Evolutionary conservation across 2,113 vertebrate species (phyloP), one percentile per base, ranked within the genome.

Genomic region (Setophaga coronata): DNA sequence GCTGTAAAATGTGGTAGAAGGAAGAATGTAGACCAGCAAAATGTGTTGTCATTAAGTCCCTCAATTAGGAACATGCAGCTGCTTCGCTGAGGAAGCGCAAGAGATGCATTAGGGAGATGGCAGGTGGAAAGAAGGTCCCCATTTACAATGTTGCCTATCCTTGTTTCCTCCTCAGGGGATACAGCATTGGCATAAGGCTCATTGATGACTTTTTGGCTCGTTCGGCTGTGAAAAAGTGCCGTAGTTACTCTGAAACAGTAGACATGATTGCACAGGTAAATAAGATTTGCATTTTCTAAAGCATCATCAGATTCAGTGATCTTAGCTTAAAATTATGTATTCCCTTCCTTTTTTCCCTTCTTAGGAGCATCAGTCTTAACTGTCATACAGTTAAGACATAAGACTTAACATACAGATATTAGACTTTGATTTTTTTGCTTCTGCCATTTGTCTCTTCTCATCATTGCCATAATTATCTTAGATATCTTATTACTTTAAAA

Each of bases 191-290:
- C 9, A 38, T 98, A 45, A 92, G 98, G 38, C 97, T 98, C 58
- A 89, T 98, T 25, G 98, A 98, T 94, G 98, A 98, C 65, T 98
- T 98, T 95, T 93, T 98, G 95, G 98, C 98, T 91, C 98, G 79
- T 65, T 98, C 98, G 47, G 96, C 96, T 72, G 97, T 98, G 85
- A 97, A 92, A 80, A 98, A 97, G 89, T 98, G 98, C 83, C 98
- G 97, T 40, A 98, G 97, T 94, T 98, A 98, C 60, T 98, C 97
- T 79, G 98, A 98, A 97, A 98, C 98, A 2, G 58, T 82, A 76
- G 97, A 98, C 23, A 74, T 98, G 82, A 98, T 98, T 95, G 98
- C 98, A 57, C 98, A 98, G 98, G 98, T 98, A 97, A 95, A 29
- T 34, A 47, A 60, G 29, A 69, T 70, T 95, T 72, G 51, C 23